Percentiles rank a stretch among this genome's conserved stretches.
Conservation (phyloP, 2,888 invertebrate genomes). For the Diaperis boleti region DNA sequence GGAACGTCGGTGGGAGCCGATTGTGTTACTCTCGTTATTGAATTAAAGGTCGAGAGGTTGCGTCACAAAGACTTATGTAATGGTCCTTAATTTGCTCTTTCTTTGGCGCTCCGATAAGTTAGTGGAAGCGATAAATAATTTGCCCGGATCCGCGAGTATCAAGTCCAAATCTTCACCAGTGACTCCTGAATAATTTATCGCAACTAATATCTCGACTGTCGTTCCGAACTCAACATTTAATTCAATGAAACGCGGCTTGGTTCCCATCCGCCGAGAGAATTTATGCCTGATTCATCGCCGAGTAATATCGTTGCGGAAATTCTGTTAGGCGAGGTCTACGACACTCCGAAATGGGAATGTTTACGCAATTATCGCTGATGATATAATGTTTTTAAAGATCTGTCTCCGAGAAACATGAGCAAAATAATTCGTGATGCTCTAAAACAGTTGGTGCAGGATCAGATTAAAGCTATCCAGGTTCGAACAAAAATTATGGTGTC, state of each 20-base stretch:
- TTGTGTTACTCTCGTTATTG: slow-evolving; percentile 19
- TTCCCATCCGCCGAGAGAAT: slow-evolving; percentile 11
- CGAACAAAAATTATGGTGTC: too few relatives aligned
- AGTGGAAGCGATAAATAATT: slow-evolving; percentile 21
- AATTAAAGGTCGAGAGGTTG: slow-evolving; percentile 19
- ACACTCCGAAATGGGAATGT: too few relatives aligned
- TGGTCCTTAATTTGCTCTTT: slow-evolving; percentile 10
- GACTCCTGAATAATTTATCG: slow-evolving; percentile 36
- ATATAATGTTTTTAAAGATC: too few relatives aligned
- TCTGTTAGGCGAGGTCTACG: too few relatives aligned
- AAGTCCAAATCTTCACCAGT: slow-evolving; percentile 19
- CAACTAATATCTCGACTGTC: slow-evolving; percentile 34
- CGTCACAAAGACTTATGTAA: slow-evolving; percentile 26
- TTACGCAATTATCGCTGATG: too few relatives aligned
- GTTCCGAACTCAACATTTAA: slow-evolving; percentile 17
- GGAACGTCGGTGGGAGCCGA: slow-evolving; percentile 6
- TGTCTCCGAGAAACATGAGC: too few relatives aligned
- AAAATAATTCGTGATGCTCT: too few relatives aligned
- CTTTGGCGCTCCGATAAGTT: slow-evolving; percentile 3
- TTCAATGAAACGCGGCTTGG: slow-evolving; percentile 28
- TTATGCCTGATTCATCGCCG: slow-evolving; percentile 29
- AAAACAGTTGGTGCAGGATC: too few relatives aligned
- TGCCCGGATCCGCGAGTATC: slow-evolving; percentile 10
- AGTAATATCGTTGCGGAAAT: background rate
- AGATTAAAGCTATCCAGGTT: too few relatives aligned